Conservation (phyloP, 2,888 invertebrate species). For the Zygogramma bicolorata region DNA sequence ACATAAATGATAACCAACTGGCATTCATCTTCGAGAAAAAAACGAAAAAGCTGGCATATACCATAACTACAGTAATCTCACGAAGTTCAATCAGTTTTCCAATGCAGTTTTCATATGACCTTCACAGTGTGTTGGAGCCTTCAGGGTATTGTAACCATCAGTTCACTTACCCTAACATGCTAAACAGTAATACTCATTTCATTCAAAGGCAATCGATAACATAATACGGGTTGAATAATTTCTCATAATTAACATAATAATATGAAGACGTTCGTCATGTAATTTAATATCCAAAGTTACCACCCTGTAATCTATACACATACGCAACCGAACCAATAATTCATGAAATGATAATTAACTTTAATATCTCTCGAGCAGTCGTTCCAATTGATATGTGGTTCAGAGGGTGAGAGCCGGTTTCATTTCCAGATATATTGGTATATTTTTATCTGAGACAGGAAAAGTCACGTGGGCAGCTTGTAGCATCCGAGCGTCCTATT, state of each 20-base stretch:
- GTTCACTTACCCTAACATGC: too few relatives aligned
- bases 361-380: constrained; percentile 9
- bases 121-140: too few relatives aligned
- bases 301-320: neutral
- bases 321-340: neutral
- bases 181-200: neutral
- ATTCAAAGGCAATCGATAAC: neutral
- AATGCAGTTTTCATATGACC: too few relatives aligned
- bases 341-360: constrained; percentile 10
- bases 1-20: too few relatives aligned
- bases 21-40: too few relatives aligned
- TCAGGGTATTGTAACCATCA: too few relatives aligned
- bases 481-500: neutral
- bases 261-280: neutral
- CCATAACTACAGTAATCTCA: too few relatives aligned
- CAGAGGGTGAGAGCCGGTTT: constrained; percentile 36
- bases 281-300: neutral
- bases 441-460: constrained; percentile 58
- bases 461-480: neutral
- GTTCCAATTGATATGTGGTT: constrained; percentile 23
- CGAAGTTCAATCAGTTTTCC: too few relatives aligned
- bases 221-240: neutral
- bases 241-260: neutral
- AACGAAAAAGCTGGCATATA: too few relatives aligned
- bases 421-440: constrained; percentile 48